Percentiles rank a stretch among this genome's conserved stretches.
Conservation (phyloP, 2,113 vertebrate species). For the Halcyon malimbica region DNA sequence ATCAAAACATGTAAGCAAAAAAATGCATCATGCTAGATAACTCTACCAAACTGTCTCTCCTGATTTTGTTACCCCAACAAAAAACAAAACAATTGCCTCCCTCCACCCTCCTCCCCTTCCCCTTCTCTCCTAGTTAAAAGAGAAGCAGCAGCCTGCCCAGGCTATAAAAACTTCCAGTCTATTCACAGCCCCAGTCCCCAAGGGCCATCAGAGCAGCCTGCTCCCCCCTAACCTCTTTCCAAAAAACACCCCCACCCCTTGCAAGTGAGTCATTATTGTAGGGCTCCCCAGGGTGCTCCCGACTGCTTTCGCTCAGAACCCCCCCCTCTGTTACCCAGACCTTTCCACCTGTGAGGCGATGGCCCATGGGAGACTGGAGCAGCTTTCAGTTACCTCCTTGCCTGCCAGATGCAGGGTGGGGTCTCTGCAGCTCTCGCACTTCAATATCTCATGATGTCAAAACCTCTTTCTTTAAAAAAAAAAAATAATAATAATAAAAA, state of each 20-base stretch:
- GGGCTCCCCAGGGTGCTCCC: not conserved
- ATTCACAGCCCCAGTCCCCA: not conserved
- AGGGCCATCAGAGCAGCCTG: not conserved
- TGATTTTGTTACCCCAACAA: conserved; percentile 57
- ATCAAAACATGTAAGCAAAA: not conserved
- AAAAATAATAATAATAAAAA: not conserved
- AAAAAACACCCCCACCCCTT: not conserved
- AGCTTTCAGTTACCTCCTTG: not conserved
- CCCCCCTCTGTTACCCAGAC: not conserved
- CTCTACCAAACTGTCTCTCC: not conserved
- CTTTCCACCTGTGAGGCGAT: conserved; percentile 45
- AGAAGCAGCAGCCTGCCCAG: conserved; percentile 16
- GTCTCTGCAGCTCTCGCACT: not conserved
- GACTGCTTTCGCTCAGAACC: not conserved
- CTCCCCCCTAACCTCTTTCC: not conserved
- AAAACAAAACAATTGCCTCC: conserved; percentile 20
- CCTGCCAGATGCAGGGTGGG: conserved; percentile 61
- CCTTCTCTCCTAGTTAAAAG: not conserved
- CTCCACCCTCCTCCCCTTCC: too few relatives aligned
- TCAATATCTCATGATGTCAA: not conserved
- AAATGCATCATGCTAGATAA: not conserved
- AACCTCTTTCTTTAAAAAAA: not conserved
- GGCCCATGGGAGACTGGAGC: fast-evolving
- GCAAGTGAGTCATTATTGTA: conserved; percentile 16
- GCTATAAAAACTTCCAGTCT: not conserved